Percentiles rank a stretch among this genome's conserved stretches.
These are phyloP conservation scores for Andrena trimmerana DNA, from an alignment of 2,888 invertebrate species.

Conservation along the genomic window DNA sequence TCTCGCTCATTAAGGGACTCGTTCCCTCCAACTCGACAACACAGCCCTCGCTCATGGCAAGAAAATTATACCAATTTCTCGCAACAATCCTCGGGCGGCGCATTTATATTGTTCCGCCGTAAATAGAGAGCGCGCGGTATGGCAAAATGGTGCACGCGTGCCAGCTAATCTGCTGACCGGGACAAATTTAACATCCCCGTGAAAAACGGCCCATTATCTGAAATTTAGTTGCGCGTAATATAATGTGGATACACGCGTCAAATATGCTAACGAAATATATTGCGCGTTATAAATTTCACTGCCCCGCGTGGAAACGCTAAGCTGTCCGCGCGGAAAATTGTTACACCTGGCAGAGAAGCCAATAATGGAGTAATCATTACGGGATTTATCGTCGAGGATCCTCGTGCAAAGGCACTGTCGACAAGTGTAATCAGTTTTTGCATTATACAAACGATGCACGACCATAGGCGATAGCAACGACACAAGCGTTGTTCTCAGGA, in stretches of 20 bases:
- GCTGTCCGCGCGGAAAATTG: neutral
- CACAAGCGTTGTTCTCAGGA: neutral
- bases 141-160: neutral
- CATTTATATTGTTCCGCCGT: neutral
- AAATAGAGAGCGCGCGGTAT: slow-evolving; percentile 15
- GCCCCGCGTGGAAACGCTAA: neutral
- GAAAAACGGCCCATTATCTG: slow-evolving; percentile 46
- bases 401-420: neutral
- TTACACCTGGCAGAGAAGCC: slow-evolving; percentile 14
- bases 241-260: slow-evolving; percentile 33
- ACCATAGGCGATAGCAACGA: neutral
- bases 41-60: neutral
- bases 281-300: slow-evolving; percentile 38
- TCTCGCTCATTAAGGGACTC: neutral
- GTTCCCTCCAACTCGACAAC: neutral
- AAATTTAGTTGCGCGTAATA: slow-evolving; percentile 43
- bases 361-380: slow-evolving; percentile 45
- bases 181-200: slow-evolving; percentile 26
- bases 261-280: slow-evolving; percentile 48
- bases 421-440: slow-evolving; percentile 39
- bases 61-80: slow-evolving; percentile 11
- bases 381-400: slow-evolving; percentile 25
- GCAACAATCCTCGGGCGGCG: neutral
- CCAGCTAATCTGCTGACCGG: slow-evolving; percentile 29
- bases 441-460: neutral